Base-by-base conservation (phyloP, 2,888 invertebrate species). In the Hydroisotoma schaefferi region DNA sequence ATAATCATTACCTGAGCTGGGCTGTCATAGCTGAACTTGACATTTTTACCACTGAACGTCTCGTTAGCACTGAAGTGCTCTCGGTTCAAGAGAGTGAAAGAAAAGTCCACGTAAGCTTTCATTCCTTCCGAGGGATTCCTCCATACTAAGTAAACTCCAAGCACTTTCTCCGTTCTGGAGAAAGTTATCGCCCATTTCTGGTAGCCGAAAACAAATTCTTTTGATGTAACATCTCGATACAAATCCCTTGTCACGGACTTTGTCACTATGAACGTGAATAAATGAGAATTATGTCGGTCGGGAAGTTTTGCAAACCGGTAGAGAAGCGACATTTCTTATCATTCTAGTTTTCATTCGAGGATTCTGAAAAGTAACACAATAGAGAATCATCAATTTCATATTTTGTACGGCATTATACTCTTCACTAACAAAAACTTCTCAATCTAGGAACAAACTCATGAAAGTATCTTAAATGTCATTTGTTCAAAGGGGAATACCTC, bases 61-160 rank as follows among this genome's bases (percentile, higher is more conserved):
- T 89, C 88, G 77, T 89, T 90, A 73, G 85, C 85, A 62, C 87
- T 87, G 77, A 89, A 90, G 77, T 90, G 89, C 73, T 88, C 88
- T 47, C 87, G 83, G 75, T 88, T 88, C 63, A 89, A 81, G 51
- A 89, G 81, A 5, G 88, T 88, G 77, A 89, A 88, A 52, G 87
- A 85, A 77, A 87, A 89, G 78, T 90, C 90, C 67, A 88, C 85
- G 75, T 85, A 87, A 58, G 87, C 87, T 55, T 85, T 81, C 80
- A 88, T 84, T 60, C 87, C 87, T 68, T 86, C 85, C 71, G 87
- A 85, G 5, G 86, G 84, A 65, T 86, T 87, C 48, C 86, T 82
- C 83, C 89, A 86, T 56, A 87, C 87, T 72, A 90, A 80, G 76
- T 86, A 88, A 12, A 88, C 87, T 38, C 88, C 88, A 75, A 87